Evolutionary conservation across 1,140 invertebrate species (phyloP).

Genomic region (Drosophila obscura): DNA sequence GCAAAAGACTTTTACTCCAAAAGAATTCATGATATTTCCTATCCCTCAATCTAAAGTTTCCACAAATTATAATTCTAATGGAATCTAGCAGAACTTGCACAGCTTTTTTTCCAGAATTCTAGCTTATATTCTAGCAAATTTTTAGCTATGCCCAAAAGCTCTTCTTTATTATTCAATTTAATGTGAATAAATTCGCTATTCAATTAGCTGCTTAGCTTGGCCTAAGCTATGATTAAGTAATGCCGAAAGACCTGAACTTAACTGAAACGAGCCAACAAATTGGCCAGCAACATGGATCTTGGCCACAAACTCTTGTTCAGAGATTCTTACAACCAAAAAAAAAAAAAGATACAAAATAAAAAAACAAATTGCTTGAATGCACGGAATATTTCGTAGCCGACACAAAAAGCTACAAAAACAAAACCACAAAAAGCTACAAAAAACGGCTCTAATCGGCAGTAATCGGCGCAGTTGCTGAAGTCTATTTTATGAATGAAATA

Average conservation of each 20-base stretch:
- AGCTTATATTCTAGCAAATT: no score
- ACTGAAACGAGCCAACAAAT: slow-evolving; percentile 45
- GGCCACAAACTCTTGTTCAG: slow-evolving; percentile 28
- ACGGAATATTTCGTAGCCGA: slow-evolving; percentile 18
- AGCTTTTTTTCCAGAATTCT: no score
- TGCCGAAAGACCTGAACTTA: slow-evolving; percentile 28
- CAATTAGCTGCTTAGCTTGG: slow-evolving; percentile 60
- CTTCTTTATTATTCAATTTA: slow-evolving; percentile 6
- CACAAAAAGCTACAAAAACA: neutral
- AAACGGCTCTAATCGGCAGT: slow-evolving; percentile 33
- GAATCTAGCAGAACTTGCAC: no score
- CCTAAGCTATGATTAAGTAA: slow-evolving; percentile 52
- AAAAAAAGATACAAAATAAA: neutral
- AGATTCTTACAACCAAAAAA: no score
- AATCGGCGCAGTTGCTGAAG: slow-evolving; percentile 33
- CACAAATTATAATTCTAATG: no score
- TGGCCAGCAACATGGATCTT: slow-evolving; percentile 30
- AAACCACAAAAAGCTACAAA: slow-evolving; percentile 1
- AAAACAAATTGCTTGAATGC: slow-evolving; percentile 41
- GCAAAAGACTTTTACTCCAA: no score
- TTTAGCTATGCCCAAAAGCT: no score
- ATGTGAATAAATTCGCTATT: slow-evolving; percentile 29
- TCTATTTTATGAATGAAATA: slow-evolving; percentile 60
- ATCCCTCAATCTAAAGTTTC: no score
- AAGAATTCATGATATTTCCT: no score